Evolutionary conservation across 2,113 vertebrate species (phyloP), one percentile per base, ranked within the genome.

Genomic region (Syngnathoides biaculeatus): DNA sequence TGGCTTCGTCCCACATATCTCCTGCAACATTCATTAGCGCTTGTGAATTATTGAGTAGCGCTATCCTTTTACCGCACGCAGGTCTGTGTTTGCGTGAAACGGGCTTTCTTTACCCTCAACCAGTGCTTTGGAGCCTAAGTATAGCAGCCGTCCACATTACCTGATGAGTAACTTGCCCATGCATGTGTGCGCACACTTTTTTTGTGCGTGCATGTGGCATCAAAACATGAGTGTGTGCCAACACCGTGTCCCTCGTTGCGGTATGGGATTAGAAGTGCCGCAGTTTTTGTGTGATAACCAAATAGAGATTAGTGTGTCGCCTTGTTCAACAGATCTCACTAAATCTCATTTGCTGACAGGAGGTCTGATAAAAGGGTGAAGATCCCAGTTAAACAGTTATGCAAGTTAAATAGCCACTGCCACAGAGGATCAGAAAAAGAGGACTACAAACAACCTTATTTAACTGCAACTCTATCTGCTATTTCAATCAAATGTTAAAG

Each of bases 1-100:
- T 87, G 93, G 92, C 94, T 90, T 93, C 92, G 91, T 85, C 93
- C 88, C 87, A 89, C 88, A 91, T 92, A 90, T 87, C 86, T 89
- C 84, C 92, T 95, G 92, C 93, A 95, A 94, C 89, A 94, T 95
- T 95, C 89, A 96, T 96, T 93, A 94, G 91, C 48, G 69, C 84
- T 83, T 84, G 89, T 90, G 86, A 95, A 97, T 97, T 93, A 96
- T 95, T 97, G 86, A 97, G 79, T 62, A 92, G 77, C 48, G 73
- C 91, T 93, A 94, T 96, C 92, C 84, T 88, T 94, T 95, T 95
- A 93, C 95, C 79, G 84, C 89, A 82, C 87, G 85, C 79, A 79
- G 79, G 84, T 82, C 74, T 73, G 90, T 78, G 79, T 81, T 90
- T 87, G 86, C 91, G 87, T 88, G 90, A 81, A 89, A 92, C 83